Conservation (phyloP, 2,888 invertebrate species). For the Cetonia aurata region DNA sequence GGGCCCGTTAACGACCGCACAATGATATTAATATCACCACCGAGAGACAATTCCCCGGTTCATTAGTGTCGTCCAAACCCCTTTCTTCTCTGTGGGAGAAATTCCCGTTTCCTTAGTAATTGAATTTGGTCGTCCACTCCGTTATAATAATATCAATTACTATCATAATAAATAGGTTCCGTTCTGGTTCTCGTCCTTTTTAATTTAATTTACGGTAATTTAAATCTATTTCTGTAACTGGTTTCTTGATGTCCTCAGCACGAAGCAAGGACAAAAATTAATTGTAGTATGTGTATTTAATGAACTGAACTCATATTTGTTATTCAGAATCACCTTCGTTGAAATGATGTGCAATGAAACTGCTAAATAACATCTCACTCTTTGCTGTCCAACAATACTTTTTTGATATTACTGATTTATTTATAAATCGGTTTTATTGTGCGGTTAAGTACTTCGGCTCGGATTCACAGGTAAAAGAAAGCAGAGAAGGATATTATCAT, state of each 20-base stretch:
- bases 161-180: conserved; percentile 37
- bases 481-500: too few species aligned
- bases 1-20: conserved; percentile 41
- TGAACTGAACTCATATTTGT: background rate
- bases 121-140: conserved; percentile 39
- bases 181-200: conserved; percentile 28
- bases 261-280: conserved; percentile 16
- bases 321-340: background rate
- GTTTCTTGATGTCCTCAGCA: conserved; percentile 28
- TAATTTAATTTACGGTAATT: conserved; percentile 36
- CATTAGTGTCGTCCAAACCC: conserved; percentile 27
- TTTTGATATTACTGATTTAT: too few species aligned
- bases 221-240: conserved; percentile 39
- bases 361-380: too few species aligned
- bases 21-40: conserved; percentile 32
- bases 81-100: background rate
- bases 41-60: conserved; percentile 37
- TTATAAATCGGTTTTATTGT: too few species aligned
- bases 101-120: conserved; percentile 35
- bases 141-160: conserved; percentile 46
- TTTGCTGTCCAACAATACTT: too few species aligned
- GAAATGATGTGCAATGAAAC: background rate
- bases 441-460: too few species aligned
- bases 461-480: too few species aligned
- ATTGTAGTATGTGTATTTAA: background rate